Evolutionary conservation across 2,113 vertebrate species (phyloP), one percentile per base, ranked within the genome.

Genomic region (Tetraodon nigroviridis): DNA sequence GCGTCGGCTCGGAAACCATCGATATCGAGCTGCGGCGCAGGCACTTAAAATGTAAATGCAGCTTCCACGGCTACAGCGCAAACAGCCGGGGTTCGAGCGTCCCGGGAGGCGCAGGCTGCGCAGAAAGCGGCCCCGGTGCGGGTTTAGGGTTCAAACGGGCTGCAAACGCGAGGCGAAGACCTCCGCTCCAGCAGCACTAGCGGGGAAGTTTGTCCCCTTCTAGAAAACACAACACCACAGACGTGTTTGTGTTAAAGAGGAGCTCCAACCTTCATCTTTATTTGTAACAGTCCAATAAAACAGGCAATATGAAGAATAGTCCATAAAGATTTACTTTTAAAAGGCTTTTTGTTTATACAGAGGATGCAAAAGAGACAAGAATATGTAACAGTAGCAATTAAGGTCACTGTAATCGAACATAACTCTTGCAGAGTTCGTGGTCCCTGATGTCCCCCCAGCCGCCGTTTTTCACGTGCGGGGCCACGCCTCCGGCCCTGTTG

Each of bases 391-490:
- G 54, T 82, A 76, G 67, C 69, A 84, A 81, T 79, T 84, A 86
- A 87, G 80, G 89, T 98, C 91, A 99, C 90, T 98, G 97, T 86
- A 99, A 92, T 81, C 94, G 89, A 82, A 93, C 93, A 68, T 99
- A 99, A 75, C 95, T 99, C 87, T 97, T 97, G 86, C 97, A 98
- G 84, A 98, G 94, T 90, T 99, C 97, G 32, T 99, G 97, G 89
- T 99, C 97, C 90, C 96, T 93, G 81, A 99, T 98, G 63, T 99
- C 96, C 15, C 97, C 97, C 97, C 97, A 99, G 0, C 97, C 97
- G 24, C 97, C 97, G 14, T 99, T 99, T 78, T 98, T 99, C 27
- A 96, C 96, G 13, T 95, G 94, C n/a, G 96, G 94, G 50, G 94
- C 92, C 58, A 95, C 73, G 12, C 93, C 92, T 55, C 88, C 91